Conservation (phyloP, 2,797 vertebrate species). For the Lepidocolaptes lacrymiger region DNA sequence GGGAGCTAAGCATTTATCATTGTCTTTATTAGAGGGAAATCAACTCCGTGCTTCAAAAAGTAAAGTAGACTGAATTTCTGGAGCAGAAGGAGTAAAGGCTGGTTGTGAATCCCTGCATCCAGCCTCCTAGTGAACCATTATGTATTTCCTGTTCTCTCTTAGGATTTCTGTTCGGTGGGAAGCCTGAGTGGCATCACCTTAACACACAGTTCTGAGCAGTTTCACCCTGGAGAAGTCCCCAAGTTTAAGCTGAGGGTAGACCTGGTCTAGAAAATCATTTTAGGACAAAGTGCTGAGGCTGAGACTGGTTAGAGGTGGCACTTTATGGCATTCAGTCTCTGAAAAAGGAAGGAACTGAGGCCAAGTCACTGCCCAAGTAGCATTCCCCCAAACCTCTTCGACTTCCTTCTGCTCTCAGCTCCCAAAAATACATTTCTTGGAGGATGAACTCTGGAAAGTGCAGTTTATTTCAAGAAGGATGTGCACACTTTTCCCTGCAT, state of each 20-base stretch:
- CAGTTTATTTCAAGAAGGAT: not conserved
- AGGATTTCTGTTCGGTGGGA: not conserved
- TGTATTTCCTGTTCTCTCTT: not conserved
- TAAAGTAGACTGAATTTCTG: not conserved
- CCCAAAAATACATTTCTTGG: not conserved
- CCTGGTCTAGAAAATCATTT: not conserved
- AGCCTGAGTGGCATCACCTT: not conserved
- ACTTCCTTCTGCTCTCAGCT: not conserved
- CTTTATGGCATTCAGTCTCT: not conserved
- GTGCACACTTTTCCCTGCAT: accelerated
- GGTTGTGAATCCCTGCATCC: not conserved
- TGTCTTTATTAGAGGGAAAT: not conserved
- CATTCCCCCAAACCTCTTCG: not conserved
- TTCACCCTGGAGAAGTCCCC: not conserved
- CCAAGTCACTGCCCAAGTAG: not conserved
- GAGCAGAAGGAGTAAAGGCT: not conserved
- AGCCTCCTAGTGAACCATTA: not conserved
- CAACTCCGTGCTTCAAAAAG: not conserved
- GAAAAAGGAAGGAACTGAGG: not conserved
- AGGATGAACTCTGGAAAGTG: accelerated
- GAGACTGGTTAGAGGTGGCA: not conserved
- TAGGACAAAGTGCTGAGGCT: not conserved
- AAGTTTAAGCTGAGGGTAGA: not conserved
- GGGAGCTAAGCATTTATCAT: not conserved
- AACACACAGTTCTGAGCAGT: not conserved